Evolutionary conservation across 2,888 invertebrate genomes (phyloP), one percentile per base, ranked within the genome.

Genomic region (Spilarctia lutea): DNA sequence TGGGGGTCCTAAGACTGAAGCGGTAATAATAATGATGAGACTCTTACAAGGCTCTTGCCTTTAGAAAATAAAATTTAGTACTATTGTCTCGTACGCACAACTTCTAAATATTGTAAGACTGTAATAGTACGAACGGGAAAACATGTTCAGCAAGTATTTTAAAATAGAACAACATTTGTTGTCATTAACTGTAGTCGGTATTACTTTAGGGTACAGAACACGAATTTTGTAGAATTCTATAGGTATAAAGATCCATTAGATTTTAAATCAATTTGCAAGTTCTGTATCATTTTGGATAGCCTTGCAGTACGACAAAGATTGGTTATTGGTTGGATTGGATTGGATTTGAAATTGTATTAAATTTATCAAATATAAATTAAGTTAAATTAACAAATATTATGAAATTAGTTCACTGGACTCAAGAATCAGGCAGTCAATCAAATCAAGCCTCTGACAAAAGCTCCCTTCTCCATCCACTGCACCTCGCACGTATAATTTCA

Each of bases 401-500:
- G 24, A 68, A 68, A 30, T 24, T 63, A 63, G 42, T 42, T 24
- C 63, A 42, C 71, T 63, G 30, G 60, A 63, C 56, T 27, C 13
- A 70, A 60, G 27, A 60, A 63, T 27, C 70, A 30, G 30, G 63
- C 27, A 78, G 81, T 81, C 76, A 80, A 83, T 79, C 71, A 82
- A 76, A 82, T 74, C 77, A 72, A 52, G 45, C 65, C 69, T 45
- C 56, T 75, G 39, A 60, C 60, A 71, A 60, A 39, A 75, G 72
- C 67, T 69, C 67, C 60, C 35, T 56, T 73, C 68, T 71, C 65
- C 71, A 45, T 68, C 76, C 45, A 71, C 35, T 84, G 85, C 90
- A 86, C 77, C 86, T 87, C 87, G 86, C 90, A 89, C 89, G 89
- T 89, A 87, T 90, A 91, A 91, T 88, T 90, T 86, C 82, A 81